A percentile compares a stretch with the other conserved stretches of the same genome.
Evolutionary conservation across 2,888 invertebrate genomes (phyloP).

Genomic region (Chrysotoxum bicinctum): DNA sequence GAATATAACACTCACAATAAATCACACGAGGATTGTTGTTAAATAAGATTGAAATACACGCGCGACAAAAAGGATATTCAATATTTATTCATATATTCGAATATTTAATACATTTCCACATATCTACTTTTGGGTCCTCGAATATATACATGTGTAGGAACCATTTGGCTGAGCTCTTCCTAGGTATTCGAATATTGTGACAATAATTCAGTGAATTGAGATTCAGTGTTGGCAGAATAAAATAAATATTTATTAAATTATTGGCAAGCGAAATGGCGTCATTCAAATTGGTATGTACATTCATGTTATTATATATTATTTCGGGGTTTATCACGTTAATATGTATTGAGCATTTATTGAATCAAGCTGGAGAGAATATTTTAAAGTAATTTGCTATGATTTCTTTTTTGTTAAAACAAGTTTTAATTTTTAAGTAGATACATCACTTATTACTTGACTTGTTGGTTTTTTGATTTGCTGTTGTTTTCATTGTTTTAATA

Average conservation of each 20-base stretch:
- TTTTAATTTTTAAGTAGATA: conserved; percentile 5
- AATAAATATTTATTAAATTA: conserved; percentile 14
- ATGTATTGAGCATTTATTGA: not conserved
- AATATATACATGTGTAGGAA: not conserved
- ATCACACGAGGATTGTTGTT: conserved; percentile 52
- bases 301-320: not conserved
- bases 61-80: conserved; percentile 30
- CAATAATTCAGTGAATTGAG: conserved; percentile 42
- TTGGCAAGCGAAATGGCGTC: conserved; percentile 41
- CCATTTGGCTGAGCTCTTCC: not conserved
- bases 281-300: conserved; percentile 53
- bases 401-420: not conserved
- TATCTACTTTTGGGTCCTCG: no score
- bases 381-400: not conserved
- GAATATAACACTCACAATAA: conserved; percentile 15
- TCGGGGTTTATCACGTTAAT: not conserved
- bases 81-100: conserved; percentile 41
- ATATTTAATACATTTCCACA: not conserved
- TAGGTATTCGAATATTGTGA: conserved; percentile 11
- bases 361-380: not conserved
- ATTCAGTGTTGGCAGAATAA: conserved; percentile 32
- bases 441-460: not conserved
- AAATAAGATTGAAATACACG: conserved; percentile 56
- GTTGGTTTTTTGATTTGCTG: not conserved
- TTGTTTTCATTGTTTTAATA: not conserved